A percentile compares a stretch with the other conserved stretches of the same genome.
These are phyloP conservation scores for Cactoblastis cactorum DNA, from an alignment of 2,888 invertebrate species.

Conservation along the genomic window DNA sequence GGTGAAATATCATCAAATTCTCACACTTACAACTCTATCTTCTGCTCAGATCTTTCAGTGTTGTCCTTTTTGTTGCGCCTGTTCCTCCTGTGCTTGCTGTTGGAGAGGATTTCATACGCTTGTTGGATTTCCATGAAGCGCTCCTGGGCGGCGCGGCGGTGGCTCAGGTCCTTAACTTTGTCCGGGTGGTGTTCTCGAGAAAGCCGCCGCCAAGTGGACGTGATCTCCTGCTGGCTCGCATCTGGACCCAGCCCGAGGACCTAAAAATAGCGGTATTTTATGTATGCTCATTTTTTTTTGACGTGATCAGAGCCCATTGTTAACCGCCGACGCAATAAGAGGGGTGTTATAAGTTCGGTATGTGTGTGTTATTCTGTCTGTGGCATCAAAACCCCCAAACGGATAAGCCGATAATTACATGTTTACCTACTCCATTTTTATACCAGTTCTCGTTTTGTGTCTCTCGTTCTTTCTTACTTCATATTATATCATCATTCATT, in stretches of 20 bases:
- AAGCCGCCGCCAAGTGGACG: constrained; percentile 87
- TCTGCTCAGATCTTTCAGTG: constrained; percentile 41
- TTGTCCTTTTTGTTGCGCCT: constrained; percentile 85
- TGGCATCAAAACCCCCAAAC: too few species aligned
- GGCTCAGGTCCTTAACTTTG: constrained; percentile 87
- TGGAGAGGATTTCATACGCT: constrained; percentile 93
- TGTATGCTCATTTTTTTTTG: too few species aligned
- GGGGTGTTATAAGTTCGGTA: too few species aligned
- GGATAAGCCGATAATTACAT: too few species aligned
- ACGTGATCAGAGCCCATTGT: too few species aligned
- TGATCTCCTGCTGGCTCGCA: constrained; percentile 92
- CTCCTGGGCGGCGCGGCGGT: constrained; percentile 86
- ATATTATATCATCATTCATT: too few species aligned
- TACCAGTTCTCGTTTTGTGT: too few species aligned
- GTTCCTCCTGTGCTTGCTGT: constrained; percentile 87
- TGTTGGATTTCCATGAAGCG: constrained; percentile 95
- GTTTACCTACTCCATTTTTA: too few species aligned
- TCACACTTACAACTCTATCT: constrained; percentile 2
- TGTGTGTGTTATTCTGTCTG: too few species aligned
- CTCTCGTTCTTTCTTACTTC: too few species aligned
- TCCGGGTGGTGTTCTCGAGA: constrained; percentile 95
- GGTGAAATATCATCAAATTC: too few species aligned
- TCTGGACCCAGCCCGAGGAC: constrained; percentile 87
- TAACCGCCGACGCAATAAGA: too few species aligned
- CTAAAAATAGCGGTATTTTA: constrained; percentile 49